Percentiles rank a stretch among this genome's conserved stretches.
Conservation (phyloP, 2,888 invertebrate genomes). For the Beris morrisii region DNA sequence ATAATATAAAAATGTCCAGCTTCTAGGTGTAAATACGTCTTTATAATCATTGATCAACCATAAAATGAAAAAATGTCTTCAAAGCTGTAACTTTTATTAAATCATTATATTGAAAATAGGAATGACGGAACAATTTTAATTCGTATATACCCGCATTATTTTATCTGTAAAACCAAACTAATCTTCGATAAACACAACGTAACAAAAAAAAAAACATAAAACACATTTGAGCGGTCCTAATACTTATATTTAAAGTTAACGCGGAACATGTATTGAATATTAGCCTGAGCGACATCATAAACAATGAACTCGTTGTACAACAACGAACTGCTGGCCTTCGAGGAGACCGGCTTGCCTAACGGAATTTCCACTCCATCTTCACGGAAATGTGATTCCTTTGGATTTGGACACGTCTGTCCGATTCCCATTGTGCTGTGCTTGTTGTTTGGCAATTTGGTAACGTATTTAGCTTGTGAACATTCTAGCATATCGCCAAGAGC, state of each 20-base stretch:
- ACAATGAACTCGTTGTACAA: constrained; percentile 97
- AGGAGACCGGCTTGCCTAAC: constrained; percentile 65
- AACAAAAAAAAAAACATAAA: constrained; percentile 4
- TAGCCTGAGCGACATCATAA: constrained; percentile 93
- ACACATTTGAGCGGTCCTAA: constrained; percentile 36
- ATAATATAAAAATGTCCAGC: no score
- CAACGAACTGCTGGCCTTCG: constrained; percentile 59
- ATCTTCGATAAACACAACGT: no score
- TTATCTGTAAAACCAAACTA: no score
- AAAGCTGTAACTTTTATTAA: no score
- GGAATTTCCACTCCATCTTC: constrained; percentile 78
- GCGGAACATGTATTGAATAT: constrained; percentile 84
- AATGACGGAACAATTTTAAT: no score
- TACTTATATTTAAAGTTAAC: constrained; percentile 82
- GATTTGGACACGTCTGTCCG: constrained; percentile 85
- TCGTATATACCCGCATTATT: no score
- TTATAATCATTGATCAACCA: no score
- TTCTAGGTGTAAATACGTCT: no score
- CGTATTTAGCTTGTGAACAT: constrained; percentile 68
- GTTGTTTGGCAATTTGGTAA: constrained; percentile 76
- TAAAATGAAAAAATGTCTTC: no score
- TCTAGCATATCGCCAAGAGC: constrained; percentile 93
- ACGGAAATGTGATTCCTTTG: constrained; percentile 59
- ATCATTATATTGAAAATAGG: no score
- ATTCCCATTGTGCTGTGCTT: constrained; percentile 87